Conservation (phyloP, 2,113 vertebrate genomes). For the Phyllostomus discolor region DNA sequence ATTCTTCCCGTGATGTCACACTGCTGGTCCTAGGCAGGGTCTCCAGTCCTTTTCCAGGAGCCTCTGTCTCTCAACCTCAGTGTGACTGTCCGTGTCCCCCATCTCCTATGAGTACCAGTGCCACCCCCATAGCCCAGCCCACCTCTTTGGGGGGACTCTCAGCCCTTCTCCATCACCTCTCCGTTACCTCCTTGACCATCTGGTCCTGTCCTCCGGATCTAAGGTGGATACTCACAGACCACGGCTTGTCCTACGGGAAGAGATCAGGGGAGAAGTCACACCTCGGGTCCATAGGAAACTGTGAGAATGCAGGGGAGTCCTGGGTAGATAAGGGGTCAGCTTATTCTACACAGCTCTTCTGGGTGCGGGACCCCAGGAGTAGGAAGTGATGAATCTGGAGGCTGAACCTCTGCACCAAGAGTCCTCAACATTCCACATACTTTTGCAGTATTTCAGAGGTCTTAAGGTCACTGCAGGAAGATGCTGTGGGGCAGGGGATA, state of each 20-base stretch:
- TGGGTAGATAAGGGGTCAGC: neutral
- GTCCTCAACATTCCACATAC: neutral
- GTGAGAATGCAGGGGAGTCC: neutral
- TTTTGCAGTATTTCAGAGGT: neutral
- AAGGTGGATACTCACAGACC: neutral
- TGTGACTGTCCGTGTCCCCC: neutral
- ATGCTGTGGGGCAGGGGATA: neutral
- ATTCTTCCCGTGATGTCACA: neutral
- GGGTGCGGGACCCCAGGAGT: neutral
- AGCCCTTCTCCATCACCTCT: neutral
- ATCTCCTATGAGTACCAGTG: neutral
- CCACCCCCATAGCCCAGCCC: neutral
- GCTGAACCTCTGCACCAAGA: neutral
- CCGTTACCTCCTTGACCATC: neutral
- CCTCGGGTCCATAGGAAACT: neutral
- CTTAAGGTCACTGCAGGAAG: neutral
- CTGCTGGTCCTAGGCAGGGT: no score
- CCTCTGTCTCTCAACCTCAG: neutral
- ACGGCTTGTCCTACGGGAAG: neutral
- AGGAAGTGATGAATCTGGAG: neutral
- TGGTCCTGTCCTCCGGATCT: neutral
- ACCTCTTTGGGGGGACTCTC: neutral
- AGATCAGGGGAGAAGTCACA: neutral
- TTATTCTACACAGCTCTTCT: no score
- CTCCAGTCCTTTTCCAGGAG: neutral